Percentiles rank a stretch among this genome's conserved stretches.
Evolutionary conservation across 2,797 vertebrate species (phyloP).

Genomic region (Percopsis omiscomaycus): DNA sequence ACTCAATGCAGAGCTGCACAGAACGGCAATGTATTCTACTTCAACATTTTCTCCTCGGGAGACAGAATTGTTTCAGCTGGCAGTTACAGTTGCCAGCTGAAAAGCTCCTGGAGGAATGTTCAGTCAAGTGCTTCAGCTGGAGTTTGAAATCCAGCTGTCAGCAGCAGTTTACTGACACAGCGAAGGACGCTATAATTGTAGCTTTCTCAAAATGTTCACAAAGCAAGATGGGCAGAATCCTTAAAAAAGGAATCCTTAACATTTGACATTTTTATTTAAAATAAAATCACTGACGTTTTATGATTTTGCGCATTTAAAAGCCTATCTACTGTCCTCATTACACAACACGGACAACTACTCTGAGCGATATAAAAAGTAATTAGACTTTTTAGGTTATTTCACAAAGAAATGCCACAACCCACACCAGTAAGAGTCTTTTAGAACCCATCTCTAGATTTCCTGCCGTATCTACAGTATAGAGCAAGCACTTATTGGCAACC

Average conservation of each 20-base stretch:
- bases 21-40: slow-evolving; percentile 24
- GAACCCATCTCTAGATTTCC: slow-evolving; percentile 35
- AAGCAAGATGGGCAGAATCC: neutral
- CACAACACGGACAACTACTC: slow-evolving; percentile 48
- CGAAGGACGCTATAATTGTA: slow-evolving; percentile 6
- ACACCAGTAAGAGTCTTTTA: slow-evolving; percentile 27
- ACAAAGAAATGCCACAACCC: slow-evolving; percentile 52
- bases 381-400: slow-evolving; percentile 61
- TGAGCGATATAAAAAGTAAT: slow-evolving; percentile 47
- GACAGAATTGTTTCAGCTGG: slow-evolving; percentile 39
- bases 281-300: slow-evolving; percentile 23
- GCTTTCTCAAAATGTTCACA: slow-evolving; percentile 3
- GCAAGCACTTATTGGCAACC: neutral
- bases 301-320: slow-evolving; percentile 43
- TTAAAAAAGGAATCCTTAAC: neutral
- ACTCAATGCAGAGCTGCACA: slow-evolving; percentile 4
- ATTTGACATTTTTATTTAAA: too few species aligned
- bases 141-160: slow-evolving; percentile 53
- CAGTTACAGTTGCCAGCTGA: slow-evolving; percentile 26
- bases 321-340: slow-evolving; percentile 60
- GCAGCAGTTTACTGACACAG: slow-evolving; percentile 40
- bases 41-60: slow-evolving; percentile 25
- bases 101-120: slow-evolving; percentile 39
- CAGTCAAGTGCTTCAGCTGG: slow-evolving; percentile 30
- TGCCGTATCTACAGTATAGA: neutral